phyloP scores from a whole-genome alignment of 2,888 invertebrate genomes.

The Tachina grossa region DNA sequence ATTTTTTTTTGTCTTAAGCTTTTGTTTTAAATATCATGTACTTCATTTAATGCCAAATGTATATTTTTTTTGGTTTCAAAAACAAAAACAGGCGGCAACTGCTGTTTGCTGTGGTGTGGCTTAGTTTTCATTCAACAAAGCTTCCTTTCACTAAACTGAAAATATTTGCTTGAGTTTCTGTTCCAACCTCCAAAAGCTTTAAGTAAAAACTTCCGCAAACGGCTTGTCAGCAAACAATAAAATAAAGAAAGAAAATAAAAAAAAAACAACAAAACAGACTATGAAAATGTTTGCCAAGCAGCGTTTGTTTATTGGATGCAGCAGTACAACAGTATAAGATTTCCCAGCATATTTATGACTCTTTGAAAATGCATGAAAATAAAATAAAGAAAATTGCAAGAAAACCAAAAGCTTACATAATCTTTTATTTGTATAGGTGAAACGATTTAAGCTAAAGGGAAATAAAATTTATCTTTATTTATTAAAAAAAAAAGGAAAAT shows the following conservation, averaged over 20 bases:
- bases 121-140: constrained; percentile 51
- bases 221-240: constrained; percentile 45
- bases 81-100: constrained; percentile 13
- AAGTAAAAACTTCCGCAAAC: constrained; percentile 64
- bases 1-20: background rate
- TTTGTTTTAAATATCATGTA: constrained; percentile 3
- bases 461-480: constrained; percentile 33
- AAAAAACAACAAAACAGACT: constrained; percentile 1
- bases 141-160: constrained; percentile 60
- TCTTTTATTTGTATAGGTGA: constrained; percentile 3
- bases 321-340: constrained; percentile 8
- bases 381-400: background rate
- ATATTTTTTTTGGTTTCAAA: background rate
- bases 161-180: background rate
- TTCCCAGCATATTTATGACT: constrained; percentile 54
- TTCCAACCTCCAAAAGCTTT: constrained; percentile 43
- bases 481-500: background rate
- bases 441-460: constrained; percentile 38
- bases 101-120: constrained; percentile 35
- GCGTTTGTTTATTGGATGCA: constrained; percentile 15
- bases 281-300: constrained; percentile 42
- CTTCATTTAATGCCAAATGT: constrained; percentile 33
- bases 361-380: background rate
- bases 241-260: constrained; percentile 6
- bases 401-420: constrained; percentile 46